Evolutionary conservation across 2,113 vertebrate species (phyloP).

Genomic region (Hassar affinis): DNA sequence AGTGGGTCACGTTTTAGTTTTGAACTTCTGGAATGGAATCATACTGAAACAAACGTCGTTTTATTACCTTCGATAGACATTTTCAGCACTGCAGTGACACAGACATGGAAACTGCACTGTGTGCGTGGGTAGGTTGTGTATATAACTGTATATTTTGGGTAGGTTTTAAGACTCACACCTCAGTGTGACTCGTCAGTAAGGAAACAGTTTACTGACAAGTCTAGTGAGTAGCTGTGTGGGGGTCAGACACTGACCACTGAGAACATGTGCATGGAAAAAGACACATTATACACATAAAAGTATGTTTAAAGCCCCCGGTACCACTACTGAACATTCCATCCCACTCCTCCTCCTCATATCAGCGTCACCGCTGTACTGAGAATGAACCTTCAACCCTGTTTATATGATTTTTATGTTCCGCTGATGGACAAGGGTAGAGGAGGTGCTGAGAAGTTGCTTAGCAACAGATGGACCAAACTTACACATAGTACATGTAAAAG

Average conservation of each 20-base stretch:
- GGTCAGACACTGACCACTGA: background rate
- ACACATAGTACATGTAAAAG: background rate
- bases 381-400: background rate
- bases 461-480: constrained; percentile 2
- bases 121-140: background rate
- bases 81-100: background rate
- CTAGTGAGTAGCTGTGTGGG: background rate
- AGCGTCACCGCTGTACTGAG: background rate
- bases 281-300: too few relatives aligned
- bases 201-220: background rate
- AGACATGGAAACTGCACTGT: background rate
- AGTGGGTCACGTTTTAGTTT: background rate
- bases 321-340: background rate
- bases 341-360: background rate
- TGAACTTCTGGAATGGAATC: background rate
- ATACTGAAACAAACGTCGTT: background rate
- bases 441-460: background rate
- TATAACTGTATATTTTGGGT: background rate
- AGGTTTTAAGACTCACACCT: background rate
- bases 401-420: background rate
- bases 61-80: background rate
- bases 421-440: background rate
- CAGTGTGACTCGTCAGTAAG: background rate
- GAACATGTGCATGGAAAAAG: background rate
- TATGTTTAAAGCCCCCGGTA: background rate